A percentile compares a stretch with the other conserved stretches of the same genome.
Conservation (phyloP, 2,888 invertebrate species). For the Hemithea aestivaria region DNA sequence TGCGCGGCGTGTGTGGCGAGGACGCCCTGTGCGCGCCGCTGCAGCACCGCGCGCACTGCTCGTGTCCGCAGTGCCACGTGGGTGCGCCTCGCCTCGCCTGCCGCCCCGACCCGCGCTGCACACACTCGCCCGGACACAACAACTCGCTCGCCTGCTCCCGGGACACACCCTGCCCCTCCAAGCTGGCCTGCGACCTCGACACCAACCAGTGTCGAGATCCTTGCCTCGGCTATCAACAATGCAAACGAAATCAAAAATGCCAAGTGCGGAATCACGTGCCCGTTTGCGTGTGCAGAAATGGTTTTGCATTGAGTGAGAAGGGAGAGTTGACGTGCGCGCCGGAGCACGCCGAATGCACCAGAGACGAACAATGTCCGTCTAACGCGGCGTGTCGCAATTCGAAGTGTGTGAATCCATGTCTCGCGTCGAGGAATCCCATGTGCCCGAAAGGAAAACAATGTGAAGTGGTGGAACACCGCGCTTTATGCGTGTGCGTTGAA, state of each 20-base stretch:
- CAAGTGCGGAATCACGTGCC: slow-evolving; percentile 91
- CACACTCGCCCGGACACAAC: slow-evolving; percentile 80
- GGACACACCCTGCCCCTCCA: slow-evolving; percentile 86
- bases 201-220: slow-evolving; percentile 89
- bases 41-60: slow-evolving; percentile 91
- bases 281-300: slow-evolving; percentile 92
- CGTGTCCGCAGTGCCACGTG: slow-evolving; percentile 92
- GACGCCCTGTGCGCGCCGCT: slow-evolving; percentile 93
- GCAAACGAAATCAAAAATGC: slow-evolving; percentile 91
- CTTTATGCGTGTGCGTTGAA: slow-evolving; percentile 91
- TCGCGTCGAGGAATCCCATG: slow-evolving; percentile 80
- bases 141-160: slow-evolving; percentile 81
- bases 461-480: slow-evolving; percentile 91
- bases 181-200: slow-evolving; percentile 84
- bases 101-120: slow-evolving; percentile 88
- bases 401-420: slow-evolving; percentile 93
- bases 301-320: slow-evolving; percentile 91
- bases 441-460: slow-evolving; percentile 92
- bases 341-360: slow-evolving; percentile 87
- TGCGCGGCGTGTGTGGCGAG: slow-evolving; percentile 92
- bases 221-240: slow-evolving; percentile 84
- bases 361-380: slow-evolving; percentile 90
- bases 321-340: slow-evolving; percentile 93
- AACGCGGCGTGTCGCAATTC: slow-evolving; percentile 91
- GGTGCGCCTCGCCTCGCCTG: slow-evolving; percentile 90